Evolutionary conservation across 2,888 invertebrate species (phyloP), one percentile per base, ranked within the genome.

Genomic region (Chrysopilus asiliformis): DNA sequence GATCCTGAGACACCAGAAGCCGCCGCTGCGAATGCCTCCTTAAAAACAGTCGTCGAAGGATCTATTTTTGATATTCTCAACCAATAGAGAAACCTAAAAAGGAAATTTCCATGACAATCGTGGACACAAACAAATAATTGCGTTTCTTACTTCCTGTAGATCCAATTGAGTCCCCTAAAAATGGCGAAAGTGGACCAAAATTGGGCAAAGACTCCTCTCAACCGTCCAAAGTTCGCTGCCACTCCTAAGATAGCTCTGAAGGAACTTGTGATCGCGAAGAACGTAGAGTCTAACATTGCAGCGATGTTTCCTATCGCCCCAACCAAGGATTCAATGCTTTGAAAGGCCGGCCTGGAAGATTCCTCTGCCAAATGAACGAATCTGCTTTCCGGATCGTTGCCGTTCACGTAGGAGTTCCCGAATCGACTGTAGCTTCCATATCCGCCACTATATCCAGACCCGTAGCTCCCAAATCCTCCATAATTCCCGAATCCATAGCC

Each of bases 251-350:
- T 86, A 34, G 97, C 95, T 50, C 87, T 72, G 57, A 95, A 97
- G 1, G 95, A 94, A 59, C 85, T 93, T 14, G 91, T 89, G 53
- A 97, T 73, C 3, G 95, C 94, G 56, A 86, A 85, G 60, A 91
- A 94, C 29, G 95, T 94, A 15, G 93, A 94, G 54, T 95, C 95
- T 38, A 97, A 62, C 90, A 97, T 93, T 74, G 91, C 86, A 3
- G 93, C 86, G 3, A 97, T 76, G 34, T 95, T 93, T 13, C 84
- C 82, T 46, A 95, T 85, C 1, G 95, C 90, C 47, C 81, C 76
- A 3, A 93, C 87, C 14, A 94, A 68, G 34, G 89, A 81, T 61
- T 95, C 93, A 47, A 97, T 89, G 10, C 89, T 90, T 52, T 93
- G 84, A 60, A 97, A 97, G 6, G 97, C 89, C 38, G 85, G 83